These are phyloP conservation scores for Micrasema longulum DNA, from an alignment of 1,140 invertebrate species.

Conservation along the genomic window DNA sequence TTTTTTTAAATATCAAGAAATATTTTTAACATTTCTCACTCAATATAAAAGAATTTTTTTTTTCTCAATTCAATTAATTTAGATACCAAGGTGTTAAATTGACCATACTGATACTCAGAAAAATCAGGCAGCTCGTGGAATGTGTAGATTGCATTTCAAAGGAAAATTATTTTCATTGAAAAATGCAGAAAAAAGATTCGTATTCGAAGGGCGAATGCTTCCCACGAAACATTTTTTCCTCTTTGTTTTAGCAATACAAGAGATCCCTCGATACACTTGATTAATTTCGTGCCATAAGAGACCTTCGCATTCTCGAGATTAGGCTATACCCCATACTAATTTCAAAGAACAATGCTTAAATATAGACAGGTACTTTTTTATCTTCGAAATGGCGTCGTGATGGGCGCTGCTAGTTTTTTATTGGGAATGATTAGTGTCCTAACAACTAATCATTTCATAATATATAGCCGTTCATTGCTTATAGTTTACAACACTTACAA, in stretches of 20 bases:
- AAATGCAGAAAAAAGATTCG: neutral
- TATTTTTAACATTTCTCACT: no score
- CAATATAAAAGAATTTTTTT: no score
- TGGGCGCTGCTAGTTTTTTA: neutral
- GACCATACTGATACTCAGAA: no score
- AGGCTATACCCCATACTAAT: neutral
- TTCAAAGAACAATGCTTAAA: neutral
- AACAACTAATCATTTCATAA: neutral
- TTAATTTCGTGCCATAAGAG: neutral
- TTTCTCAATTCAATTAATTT: no score
- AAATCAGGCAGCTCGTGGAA: no score
- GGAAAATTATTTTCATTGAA: no score
- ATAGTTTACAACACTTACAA: neutral
- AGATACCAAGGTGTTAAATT: no score
- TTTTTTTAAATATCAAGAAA: no score
- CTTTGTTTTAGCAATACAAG: neutral
- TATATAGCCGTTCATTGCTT: neutral
- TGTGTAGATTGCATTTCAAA: no score
- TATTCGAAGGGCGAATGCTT: neutral
- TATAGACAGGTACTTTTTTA: neutral
- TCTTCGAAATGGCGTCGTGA: neutral
- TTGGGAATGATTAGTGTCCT: no score
- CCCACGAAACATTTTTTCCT: conserved; percentile 2
- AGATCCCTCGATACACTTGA: neutral
- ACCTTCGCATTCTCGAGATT: conserved; percentile 2